Conservation (phyloP, 2,797 vertebrate genomes). For the Gymnoscopelus braueri region DNA sequence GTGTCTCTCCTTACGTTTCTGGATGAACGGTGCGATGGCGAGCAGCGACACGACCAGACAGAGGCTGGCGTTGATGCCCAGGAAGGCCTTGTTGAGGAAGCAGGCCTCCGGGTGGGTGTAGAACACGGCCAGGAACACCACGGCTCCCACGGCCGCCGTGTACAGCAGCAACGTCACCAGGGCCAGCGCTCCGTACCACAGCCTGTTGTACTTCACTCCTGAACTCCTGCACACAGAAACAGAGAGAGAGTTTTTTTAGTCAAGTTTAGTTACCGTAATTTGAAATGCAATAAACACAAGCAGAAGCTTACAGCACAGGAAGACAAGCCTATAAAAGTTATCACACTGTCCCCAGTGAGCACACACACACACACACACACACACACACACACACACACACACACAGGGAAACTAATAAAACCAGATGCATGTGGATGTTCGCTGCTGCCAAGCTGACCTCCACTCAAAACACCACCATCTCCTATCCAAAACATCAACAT, state of each 20-base stretch:
- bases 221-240: slow-evolving; percentile 84
- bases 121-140: slow-evolving; percentile 87
- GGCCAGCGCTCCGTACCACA: slow-evolving; percentile 92
- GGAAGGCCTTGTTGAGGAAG: slow-evolving; percentile 90
- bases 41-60: slow-evolving; percentile 90
- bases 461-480: too few relatives aligned
- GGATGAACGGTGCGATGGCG: slow-evolving; percentile 93
- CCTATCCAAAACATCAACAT: too few relatives aligned
- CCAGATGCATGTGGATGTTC: too few relatives aligned
- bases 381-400: too few relatives aligned
- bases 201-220: slow-evolving; percentile 87
- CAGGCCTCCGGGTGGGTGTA: slow-evolving; percentile 91
- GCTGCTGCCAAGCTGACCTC: too few relatives aligned
- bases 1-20: slow-evolving; percentile 84
- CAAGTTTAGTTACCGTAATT: too few relatives aligned
- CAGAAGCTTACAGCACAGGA: background rate
- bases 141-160: slow-evolving; percentile 86
- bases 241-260: background rate
- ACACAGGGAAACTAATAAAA: too few relatives aligned
- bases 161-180: slow-evolving; percentile 90
- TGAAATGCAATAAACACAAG: background rate
- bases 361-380: too few relatives aligned
- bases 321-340: slow-evolving; percentile 3
- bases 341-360: too few relatives aligned
- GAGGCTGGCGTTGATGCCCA: slow-evolving; percentile 91